Conservation (phyloP, 2,888 invertebrate species). For the Chrysopilus asiliformis region DNA sequence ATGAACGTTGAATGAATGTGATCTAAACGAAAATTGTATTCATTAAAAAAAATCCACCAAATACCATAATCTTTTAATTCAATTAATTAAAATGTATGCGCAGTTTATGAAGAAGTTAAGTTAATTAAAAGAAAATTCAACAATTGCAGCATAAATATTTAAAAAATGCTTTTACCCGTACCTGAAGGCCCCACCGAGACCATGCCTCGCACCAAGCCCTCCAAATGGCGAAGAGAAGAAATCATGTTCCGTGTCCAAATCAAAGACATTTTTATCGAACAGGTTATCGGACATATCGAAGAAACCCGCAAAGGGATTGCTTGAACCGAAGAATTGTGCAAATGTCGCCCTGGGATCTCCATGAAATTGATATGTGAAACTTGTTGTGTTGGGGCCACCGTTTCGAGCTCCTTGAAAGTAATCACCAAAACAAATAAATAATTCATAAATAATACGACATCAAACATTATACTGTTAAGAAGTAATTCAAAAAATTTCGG, state of each 20-base stretch:
- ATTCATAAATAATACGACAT: background rate
- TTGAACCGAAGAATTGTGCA: conserved; percentile 93
- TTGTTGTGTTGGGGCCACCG: conserved; percentile 44
- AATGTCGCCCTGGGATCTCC: conserved; percentile 95
- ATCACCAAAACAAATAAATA: background rate
- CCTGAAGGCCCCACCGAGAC: conserved; percentile 55
- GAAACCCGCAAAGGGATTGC: conserved; percentile 86
- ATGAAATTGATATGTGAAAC: conserved; percentile 79
- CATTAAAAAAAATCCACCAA: background rate
- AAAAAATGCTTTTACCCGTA: conserved; percentile 16
- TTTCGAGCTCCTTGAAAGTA: conserved; percentile 42
- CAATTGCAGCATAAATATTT: conserved; percentile 3
- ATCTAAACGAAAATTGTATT: conserved; percentile 49
- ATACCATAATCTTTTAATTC: too few relatives aligned
- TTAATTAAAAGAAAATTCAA: conserved; percentile 2
- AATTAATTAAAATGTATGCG: too few relatives aligned
- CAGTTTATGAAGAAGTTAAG: too few relatives aligned
- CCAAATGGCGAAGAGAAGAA: conserved; percentile 69
- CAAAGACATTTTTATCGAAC: conserved; percentile 51
- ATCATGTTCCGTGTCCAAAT: conserved; percentile 61
- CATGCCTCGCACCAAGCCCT: conserved; percentile 52
- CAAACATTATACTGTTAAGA: background rate
- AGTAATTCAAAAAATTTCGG: too few relatives aligned
- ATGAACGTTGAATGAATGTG: conserved; percentile 81
- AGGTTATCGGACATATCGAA: conserved; percentile 58